Conservation (phyloP, 2,113 vertebrate genomes). For the Dunckerocampus dactyliophorus region DNA sequence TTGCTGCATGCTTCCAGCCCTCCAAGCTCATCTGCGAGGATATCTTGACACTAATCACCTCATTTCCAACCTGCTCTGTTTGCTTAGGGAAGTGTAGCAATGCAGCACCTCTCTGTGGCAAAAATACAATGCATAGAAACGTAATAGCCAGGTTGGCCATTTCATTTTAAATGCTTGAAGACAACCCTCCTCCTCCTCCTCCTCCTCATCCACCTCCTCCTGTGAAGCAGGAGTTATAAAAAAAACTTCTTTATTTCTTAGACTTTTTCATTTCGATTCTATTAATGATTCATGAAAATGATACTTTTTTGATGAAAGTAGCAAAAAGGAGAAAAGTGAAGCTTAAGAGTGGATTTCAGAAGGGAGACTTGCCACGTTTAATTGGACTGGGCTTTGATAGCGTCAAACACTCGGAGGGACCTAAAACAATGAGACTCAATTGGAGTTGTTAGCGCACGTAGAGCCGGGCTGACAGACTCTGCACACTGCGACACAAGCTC, state of each 20-base stretch:
- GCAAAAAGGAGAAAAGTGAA: conserved; percentile 35
- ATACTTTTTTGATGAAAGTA: conserved; percentile 52
- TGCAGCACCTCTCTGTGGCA: conserved; percentile 4
- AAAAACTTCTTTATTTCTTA: conserved; percentile 1
- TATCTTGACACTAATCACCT: conserved; percentile 60
- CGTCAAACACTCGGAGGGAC: conserved; percentile 41
- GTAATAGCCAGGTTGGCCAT: conserved; percentile 31
- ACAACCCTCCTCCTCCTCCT: conserved; percentile 20
- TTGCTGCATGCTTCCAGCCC: conserved; percentile 18
- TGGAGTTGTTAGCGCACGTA: conserved; percentile 10
- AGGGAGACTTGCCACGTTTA: conserved; percentile 26
- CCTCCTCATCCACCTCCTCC: conserved; percentile 19
- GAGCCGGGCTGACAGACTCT: conserved; percentile 9
- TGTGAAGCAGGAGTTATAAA: conserved; percentile 25
- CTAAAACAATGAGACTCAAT: conserved; percentile 21
- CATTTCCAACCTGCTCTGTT: conserved; percentile 43
- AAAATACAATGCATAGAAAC: conserved; percentile 26
- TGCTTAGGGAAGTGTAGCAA: conserved; percentile 21
- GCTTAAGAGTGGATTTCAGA: conserved; percentile 36
- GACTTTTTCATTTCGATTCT: conserved; percentile 26
- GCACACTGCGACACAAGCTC: not conserved
- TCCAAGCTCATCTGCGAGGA: conserved; percentile 28
- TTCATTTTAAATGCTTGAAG: conserved; percentile 40
- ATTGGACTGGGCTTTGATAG: conserved; percentile 57
- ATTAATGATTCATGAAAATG: conserved; percentile 60